Evolutionary conservation across 2,888 invertebrate genomes (phyloP).

Genomic region (Mimachlamys varia): DNA sequence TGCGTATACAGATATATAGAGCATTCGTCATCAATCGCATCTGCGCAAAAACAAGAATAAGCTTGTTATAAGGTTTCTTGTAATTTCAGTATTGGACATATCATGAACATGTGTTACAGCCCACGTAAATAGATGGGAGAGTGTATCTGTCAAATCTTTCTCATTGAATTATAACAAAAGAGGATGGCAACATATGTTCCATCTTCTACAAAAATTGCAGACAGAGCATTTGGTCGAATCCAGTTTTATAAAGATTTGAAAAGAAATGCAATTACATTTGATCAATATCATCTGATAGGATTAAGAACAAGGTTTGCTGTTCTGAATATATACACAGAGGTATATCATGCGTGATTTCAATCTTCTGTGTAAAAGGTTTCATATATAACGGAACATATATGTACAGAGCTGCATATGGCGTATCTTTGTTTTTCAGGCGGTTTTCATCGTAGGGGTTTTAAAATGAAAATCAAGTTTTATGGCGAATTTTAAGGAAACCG

Average conservation of each 20-base stretch:
- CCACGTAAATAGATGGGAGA: background rate
- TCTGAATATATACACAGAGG: background rate
- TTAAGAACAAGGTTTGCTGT: background rate
- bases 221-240: background rate
- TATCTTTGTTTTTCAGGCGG: too few relatives aligned
- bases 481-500: too few relatives aligned
- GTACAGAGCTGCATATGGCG: too few relatives aligned
- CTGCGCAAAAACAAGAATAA: background rate
- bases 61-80: background rate
- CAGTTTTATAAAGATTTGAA: background rate
- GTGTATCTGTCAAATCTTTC: background rate
- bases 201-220: background rate
- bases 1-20: background rate
- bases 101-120: background rate
- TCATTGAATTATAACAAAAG: background rate
- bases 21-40: background rate
- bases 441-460: too few relatives aligned
- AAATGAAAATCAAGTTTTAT: too few relatives aligned
- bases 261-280: background rate
- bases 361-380: too few relatives aligned
- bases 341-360: background rate
- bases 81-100: background rate
- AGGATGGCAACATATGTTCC: background rate
- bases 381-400: too few relatives aligned
- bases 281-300: background rate